Evolutionary conservation across 2,113 vertebrate species (phyloP).

Genomic region (Megaptera novaeangliae): DNA sequence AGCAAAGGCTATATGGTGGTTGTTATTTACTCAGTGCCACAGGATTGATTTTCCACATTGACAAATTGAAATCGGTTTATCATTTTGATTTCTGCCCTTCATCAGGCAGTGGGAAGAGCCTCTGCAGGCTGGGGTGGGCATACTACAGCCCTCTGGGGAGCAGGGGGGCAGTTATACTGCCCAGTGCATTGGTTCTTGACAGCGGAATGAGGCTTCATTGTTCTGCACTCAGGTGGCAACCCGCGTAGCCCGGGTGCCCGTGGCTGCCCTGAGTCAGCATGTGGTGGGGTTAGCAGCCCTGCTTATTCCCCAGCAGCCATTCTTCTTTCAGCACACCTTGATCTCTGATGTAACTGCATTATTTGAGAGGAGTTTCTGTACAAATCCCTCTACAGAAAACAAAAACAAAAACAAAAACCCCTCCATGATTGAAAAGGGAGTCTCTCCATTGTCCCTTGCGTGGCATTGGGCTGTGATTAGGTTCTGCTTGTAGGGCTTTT

Average conservation of each 20-base stretch:
- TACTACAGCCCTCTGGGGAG: neutral
- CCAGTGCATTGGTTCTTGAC: neutral
- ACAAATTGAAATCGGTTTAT: neutral
- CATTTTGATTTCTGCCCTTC: neutral
- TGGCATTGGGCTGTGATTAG: neutral
- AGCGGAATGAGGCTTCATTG: neutral
- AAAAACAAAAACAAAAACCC: neutral
- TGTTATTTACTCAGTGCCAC: neutral
- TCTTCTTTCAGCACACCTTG: slow-evolving; percentile 20
- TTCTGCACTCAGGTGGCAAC: neutral
- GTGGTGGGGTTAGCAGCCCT: neutral
- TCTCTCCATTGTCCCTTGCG: neutral
- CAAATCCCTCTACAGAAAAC: slow-evolving; percentile 4
- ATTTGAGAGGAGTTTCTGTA: slow-evolving; percentile 36
- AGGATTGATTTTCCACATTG: neutral
- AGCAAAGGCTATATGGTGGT: neutral
- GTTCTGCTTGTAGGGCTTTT: neutral
- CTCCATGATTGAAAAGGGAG: slow-evolving; percentile 21
- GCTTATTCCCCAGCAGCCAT: neutral
- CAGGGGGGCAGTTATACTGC: no score
- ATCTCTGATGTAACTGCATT: slow-evolving; percentile 28
- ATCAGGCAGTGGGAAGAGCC: neutral
- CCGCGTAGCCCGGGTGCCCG: neutral
- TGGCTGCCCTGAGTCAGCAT: neutral
- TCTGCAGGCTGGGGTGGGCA: neutral